Conservation (phyloP, 2,113 vertebrate genomes). For the Catharus fuscescens region DNA sequence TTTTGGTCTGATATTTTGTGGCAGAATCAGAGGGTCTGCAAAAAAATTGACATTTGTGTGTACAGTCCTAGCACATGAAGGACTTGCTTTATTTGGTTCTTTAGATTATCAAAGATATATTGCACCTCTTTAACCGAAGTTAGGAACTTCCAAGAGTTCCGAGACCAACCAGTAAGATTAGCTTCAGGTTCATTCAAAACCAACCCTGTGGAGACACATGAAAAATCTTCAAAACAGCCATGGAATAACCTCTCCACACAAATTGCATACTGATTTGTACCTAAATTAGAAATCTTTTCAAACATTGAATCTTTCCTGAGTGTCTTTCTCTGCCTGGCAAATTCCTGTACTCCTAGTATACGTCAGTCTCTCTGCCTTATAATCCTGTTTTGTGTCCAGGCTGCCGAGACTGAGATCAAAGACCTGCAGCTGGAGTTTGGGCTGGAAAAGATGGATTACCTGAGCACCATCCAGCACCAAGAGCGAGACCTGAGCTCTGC, state of each 20-base stretch:
- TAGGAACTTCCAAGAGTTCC: neutral
- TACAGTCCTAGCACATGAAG: neutral
- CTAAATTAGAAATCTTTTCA: neutral
- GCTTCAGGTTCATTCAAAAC: neutral
- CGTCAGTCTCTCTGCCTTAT: rapidly evolving
- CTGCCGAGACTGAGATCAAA: slow-evolving; percentile 85
- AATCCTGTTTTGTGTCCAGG: slow-evolving; percentile 8
- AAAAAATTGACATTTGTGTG: neutral
- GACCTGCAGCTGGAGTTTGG: slow-evolving; percentile 89
- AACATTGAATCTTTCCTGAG: neutral
- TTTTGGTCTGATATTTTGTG: neutral
- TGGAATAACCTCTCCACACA: neutral
- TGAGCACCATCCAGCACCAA: slow-evolving; percentile 82
- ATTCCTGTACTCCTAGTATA: neutral
- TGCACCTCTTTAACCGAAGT: rapidly evolving
- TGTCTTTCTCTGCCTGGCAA: neutral
- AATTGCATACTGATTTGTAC: neutral
- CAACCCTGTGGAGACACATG: rapidly evolving
- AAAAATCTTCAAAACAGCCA: neutral
- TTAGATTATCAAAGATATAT: neutral
- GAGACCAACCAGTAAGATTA: neutral
- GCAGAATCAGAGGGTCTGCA: neutral
- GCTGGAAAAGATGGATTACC: slow-evolving; percentile 84
- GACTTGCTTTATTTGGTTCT: neutral
- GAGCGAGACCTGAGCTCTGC: slow-evolving; percentile 81